Percentiles rank a stretch among this genome's conserved stretches.
Evolutionary conservation across 2,888 invertebrate species (phyloP).

Genomic region (Calliphora vomitoria): DNA sequence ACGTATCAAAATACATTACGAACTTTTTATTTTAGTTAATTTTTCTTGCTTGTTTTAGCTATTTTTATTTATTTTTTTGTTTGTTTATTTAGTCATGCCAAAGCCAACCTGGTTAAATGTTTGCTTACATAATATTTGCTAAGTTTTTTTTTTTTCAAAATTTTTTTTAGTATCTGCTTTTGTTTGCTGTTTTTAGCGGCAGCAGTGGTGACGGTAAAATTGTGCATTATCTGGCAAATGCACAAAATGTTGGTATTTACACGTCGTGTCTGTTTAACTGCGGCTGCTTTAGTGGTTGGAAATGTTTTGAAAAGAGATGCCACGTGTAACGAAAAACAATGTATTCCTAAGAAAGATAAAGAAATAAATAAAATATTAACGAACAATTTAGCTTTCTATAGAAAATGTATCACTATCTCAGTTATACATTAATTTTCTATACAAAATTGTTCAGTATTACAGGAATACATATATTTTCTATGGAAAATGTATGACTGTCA

Average conservation of each 20-base stretch:
- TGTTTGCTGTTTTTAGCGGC: conserved; percentile 27
- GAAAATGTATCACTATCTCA: not conserved
- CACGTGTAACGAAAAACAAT: no score
- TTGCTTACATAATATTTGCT: conserved; percentile 67
- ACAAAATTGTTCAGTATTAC: no score
- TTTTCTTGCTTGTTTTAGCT: conserved; percentile 12
- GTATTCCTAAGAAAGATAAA: no score
- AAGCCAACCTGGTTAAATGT: conserved; percentile 59
- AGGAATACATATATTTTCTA: no score
- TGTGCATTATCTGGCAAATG: conserved; percentile 68
- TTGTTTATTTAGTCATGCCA: conserved; percentile 39
- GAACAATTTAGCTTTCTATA: not conserved
- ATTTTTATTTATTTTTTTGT: not conserved
- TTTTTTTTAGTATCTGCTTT: conserved; percentile 10
- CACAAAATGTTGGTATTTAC: conserved; percentile 40
- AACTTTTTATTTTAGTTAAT: not conserved
- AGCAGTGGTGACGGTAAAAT: conserved; percentile 56
- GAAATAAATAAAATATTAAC: no score
- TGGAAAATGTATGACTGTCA: no score
- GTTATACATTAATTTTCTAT: no score
- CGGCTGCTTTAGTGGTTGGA: not conserved
- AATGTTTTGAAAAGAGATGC: no score
- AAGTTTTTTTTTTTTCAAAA: conserved; percentile 10
- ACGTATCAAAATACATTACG: conserved; percentile 48
- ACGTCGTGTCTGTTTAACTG: not conserved